Evolutionary conservation across 2,797 vertebrate genomes (phyloP), one percentile per base, ranked within the genome.

Genomic region (Pteronotus mesoamericanus): DNA sequence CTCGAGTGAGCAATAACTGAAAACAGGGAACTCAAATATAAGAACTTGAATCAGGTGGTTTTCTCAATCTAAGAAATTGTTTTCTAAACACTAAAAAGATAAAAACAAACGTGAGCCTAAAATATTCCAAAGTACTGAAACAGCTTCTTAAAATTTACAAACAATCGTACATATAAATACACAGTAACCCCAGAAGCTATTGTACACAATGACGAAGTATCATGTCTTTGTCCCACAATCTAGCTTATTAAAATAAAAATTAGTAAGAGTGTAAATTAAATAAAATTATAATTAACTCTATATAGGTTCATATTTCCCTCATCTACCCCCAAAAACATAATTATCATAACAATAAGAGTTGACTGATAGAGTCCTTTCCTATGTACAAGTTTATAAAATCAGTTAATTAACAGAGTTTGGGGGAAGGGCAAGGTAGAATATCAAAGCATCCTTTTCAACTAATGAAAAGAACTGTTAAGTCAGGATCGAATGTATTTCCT

Each of bases 1-100:
- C 66, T 61, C 72, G 6, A 37, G 37, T 18, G 0, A 82, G 24
- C 71, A 92, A 48, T 24, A 94, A 85, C 66, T 94, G 46, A 32
- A 94, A 94, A 94, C 64, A 86, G 39, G 71, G 46, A 88, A 77
- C 37, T 68, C 61, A 93, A 91, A 89, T 42, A 15, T 64, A 92
- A 68, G 7, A 95, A 78, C 44, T 29, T 93, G 78, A 94, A 68
- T 82, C 94, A 97, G 55, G 69, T 74, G 68, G 1, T 19, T 42
- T 84, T 89, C 74, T 85, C 96, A n/a, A 18, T 22, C 94, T 79
- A 94, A 37, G 24, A 94, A 89, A 44, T n/a, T 93, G 64, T 89
- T 96, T 96, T 78, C 74, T 91, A 91, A 97, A 94, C 75, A 93
- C 11, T n/a, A 59, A 53, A 89, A 89, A 78, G 71, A 80, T 89